Base-by-base conservation (phyloP, 1,140 invertebrate species). In the Colletes latitarsis region DNA sequence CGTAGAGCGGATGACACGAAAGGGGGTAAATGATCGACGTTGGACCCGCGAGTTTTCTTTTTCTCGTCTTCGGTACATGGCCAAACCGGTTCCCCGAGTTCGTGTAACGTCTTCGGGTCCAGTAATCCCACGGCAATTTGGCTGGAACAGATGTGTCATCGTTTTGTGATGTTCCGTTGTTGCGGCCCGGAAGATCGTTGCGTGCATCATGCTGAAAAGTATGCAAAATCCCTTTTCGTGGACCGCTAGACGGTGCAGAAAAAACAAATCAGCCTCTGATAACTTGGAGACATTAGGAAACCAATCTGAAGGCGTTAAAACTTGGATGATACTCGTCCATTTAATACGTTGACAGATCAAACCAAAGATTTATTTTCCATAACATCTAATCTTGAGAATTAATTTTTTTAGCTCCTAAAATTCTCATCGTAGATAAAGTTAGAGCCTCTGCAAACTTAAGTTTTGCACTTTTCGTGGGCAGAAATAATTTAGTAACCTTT, bases 91-190 rank as follows among this genome's bases (percentile, higher is more conserved):
- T 87, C 62, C 62, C 52, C 73, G 39, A 69, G 81, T 72, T 86
- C 84, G 84, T 86, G 84, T 86, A 86, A 82, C 83, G 76, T 86
- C 85, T 74, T 86, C 73, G 19, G 83, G 78, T 60, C 64, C 81
- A 30, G 70, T 87, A 87, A 87, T 87, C 85, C 85, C 85, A 87
- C 84, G 85, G 85, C 81, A 87, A 87, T 87, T 87, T 86, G 83
- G 77, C 60, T 46, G 66, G 69, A 77, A 87, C 84, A 86, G 84
- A 86, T 87, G 85, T 81, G 85, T 86, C 80, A 82, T 73, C 79
- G 75, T 85, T 82, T 77, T 64, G 64, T 62, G 69, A 82, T 53
- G 53, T 63, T 67, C 53, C 46, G 72, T 77, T 53, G 81, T 60
- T 21, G 67, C 64, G 3, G 39, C 19, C 30, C 39, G 67, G 49